Base-by-base conservation (phyloP, 2,113 vertebrate species). In the Entelurus aequoreus region DNA sequence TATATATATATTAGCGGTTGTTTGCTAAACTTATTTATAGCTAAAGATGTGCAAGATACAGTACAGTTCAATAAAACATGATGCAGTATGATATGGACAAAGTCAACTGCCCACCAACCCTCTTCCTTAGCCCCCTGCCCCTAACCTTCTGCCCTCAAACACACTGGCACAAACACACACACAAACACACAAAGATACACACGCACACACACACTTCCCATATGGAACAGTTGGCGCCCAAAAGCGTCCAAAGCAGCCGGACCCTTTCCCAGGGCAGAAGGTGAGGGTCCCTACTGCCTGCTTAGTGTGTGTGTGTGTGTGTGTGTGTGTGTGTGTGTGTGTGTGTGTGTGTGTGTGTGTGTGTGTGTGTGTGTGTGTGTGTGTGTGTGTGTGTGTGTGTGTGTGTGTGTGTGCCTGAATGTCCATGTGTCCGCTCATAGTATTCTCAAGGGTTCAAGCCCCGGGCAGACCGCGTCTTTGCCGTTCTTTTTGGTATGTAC, bases 151-250 rank as follows among this genome's bases (percentile, higher is more conserved):
- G 89, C 88, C 87, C 88, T 86, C 79, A 60, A 73, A 89, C 70
- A 69, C 72, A 75, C 68, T 56, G 16, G 16, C 48, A 53, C 76
- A 50, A 68, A 72, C 85, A 77, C 83, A 82, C 68, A 87, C 83
- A 83, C 72, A 86, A 72, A 89, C 70, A 69, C 72, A 75, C 68
- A 53, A 74, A 50, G 64, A 72, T 84, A 77, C 83, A 82, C 68
- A 87, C 83, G 82, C 72, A 86, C 57, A 74, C 78, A 65, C 83
- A 77, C 85, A 77, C 79, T 78, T 78, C 84, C 87, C 90, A 90
- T 91, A 91, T 91, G 90, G 89, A 88, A 80, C 85, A 83, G 75
- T 86, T 91, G 89, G 88, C 87, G 74, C 87, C 88, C 87, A 87
- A 84, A 86, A 87, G 87, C 54, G 76, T 86, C 83, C 83, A 69